phyloP scores from a whole-genome alignment of 2,888 invertebrate genomes.

The Ophonus ardosiacus region DNA sequence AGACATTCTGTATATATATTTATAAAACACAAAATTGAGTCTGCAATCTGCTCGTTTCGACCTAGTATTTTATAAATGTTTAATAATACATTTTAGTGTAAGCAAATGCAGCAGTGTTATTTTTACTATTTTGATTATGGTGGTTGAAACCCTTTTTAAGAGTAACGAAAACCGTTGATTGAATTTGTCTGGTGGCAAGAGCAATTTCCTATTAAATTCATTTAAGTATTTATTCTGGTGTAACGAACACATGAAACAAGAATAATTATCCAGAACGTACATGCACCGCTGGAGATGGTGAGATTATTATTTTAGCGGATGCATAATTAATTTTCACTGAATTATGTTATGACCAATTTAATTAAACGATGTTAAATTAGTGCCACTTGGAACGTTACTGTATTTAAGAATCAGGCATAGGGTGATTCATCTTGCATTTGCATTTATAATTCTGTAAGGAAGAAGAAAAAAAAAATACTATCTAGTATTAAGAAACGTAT shows the following conservation, averaged over 20 bases:
- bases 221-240: conserved; percentile 8
- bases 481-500: too few relatives aligned
- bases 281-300: conserved; percentile 7
- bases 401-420: not conserved
- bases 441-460: not conserved
- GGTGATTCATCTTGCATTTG: not conserved
- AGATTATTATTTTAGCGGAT: conserved; percentile 23
- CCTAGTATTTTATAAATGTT: too few relatives aligned
- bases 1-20: too few relatives aligned
- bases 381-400: conserved; percentile 1
- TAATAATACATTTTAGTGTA: too few relatives aligned
- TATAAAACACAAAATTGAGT: too few relatives aligned
- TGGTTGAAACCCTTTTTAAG: not conserved
- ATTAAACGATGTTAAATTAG: conserved; percentile 24
- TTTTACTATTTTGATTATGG: too few relatives aligned
- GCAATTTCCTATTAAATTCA: not conserved
- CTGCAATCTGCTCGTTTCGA: too few relatives aligned
- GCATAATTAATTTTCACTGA: conserved; percentile 18
- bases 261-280: not conserved
- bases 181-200: not conserved
- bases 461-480: not conserved
- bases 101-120: too few relatives aligned
- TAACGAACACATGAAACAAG: not conserved
- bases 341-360: conserved; percentile 23
- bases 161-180: not conserved